A percentile compares a stretch with the other conserved stretches of the same genome.
Conservation (phyloP, 2,888 invertebrate genomes). For the Falcaria lacertinaria region DNA sequence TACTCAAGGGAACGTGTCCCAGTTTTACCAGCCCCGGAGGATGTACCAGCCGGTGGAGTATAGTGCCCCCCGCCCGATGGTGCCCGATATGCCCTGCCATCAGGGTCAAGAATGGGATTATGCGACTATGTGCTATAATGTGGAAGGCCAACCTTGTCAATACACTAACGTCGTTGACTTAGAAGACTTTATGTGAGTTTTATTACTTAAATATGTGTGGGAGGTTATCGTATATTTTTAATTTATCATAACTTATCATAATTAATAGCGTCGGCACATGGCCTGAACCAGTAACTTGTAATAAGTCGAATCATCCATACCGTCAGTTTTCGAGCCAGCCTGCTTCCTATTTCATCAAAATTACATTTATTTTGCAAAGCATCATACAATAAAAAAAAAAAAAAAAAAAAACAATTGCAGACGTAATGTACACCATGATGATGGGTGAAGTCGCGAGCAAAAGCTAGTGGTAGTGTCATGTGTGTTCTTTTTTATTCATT, state of each 20-base stretch:
- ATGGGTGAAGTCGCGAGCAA: too few species aligned
- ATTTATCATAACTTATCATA: not conserved
- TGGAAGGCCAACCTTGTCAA: slow-evolving; percentile 83
- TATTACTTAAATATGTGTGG: too few species aligned
- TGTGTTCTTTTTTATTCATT: too few species aligned
- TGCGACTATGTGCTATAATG: slow-evolving; percentile 82
- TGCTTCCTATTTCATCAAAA: too few species aligned
- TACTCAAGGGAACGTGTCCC: slow-evolving; percentile 27
- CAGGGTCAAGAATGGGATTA: slow-evolving; percentile 80
- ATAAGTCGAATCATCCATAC: too few species aligned
- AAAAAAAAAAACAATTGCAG: too few species aligned
- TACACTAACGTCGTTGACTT: slow-evolving; percentile 84
- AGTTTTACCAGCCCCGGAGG: slow-evolving; percentile 34
- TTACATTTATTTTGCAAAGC: too few species aligned
- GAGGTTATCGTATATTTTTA: not conserved
- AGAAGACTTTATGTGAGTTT: slow-evolving; percentile 88
- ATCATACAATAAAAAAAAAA: too few species aligned
- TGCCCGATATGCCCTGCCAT: slow-evolving; percentile 70
- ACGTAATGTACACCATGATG: too few species aligned
- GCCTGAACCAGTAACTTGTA: too few species aligned
- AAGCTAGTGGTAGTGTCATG: too few species aligned
- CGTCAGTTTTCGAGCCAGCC: too few species aligned
- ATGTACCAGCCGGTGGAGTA: slow-evolving; percentile 32
- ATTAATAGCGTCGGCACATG: not conserved
- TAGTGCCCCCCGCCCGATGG: slow-evolving; percentile 30